Percentiles rank a stretch among this genome's conserved stretches.
phyloP scores from a whole-genome alignment of 53 echinoderm and acorn worm genomes.

The Echinometra lucunter region DNA sequence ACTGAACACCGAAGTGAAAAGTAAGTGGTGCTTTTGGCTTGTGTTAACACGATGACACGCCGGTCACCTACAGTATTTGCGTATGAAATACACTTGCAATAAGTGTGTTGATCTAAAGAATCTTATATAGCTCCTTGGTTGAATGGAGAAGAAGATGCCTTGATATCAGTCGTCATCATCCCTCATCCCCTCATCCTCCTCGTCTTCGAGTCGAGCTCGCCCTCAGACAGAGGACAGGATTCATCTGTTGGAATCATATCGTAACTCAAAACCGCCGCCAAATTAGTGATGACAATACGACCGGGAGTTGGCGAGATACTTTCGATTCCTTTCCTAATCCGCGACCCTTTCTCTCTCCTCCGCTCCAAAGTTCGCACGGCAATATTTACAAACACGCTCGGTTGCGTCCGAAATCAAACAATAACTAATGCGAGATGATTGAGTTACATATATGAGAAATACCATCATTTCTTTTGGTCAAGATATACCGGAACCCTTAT shows the following conservation, averaged over 20 bases:
- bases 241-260: constrained; percentile 54
- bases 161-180: background rate
- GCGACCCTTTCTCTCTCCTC: background rate
- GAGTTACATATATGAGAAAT: background rate
- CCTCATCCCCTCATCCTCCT: background rate
- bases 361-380: background rate
- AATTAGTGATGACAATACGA: constrained; percentile 64
- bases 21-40: too few relatives aligned
- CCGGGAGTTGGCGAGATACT: constrained; percentile 58
- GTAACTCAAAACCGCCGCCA: constrained; percentile 64
- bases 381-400: constrained; percentile 3
- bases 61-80: too few relatives aligned
- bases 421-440: background rate
- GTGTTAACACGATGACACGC: too few relatives aligned
- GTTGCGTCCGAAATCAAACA: constrained; percentile 22
- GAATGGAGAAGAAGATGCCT: background rate
- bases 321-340: constrained; percentile 45
- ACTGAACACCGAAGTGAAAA: too few relatives aligned
- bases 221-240: background rate
- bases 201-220: background rate
- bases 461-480: too few relatives aligned
- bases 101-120: too few relatives aligned
- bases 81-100: too few relatives aligned
- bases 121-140: too few relatives aligned
- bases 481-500: too few relatives aligned